Base-by-base conservation (phyloP, 2,113 vertebrate genomes). In the Hemicordylus capensis region DNA sequence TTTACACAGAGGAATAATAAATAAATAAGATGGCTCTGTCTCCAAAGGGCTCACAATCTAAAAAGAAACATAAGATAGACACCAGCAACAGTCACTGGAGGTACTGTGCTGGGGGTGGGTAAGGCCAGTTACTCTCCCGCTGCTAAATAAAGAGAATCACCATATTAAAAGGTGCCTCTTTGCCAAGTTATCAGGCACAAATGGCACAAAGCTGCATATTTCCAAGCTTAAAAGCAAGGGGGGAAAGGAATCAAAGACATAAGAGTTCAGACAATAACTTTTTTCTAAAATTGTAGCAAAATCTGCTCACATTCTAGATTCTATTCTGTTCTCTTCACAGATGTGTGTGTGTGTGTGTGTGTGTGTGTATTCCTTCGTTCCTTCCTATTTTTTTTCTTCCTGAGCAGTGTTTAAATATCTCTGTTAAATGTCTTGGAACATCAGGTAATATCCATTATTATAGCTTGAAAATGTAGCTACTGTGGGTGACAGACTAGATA, bases 371-470 rank as follows among this genome's bases (percentile, higher is more conserved):
- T n/a, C n/a, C n/a, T n/a, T n/a, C n/a, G n/a, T n/a, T n/a, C n/a
- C n/a, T n/a, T n/a, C n/a, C n/a, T n/a, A n/a, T n/a, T n/a, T 61
- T 19, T 31, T 54, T 28, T 26, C 37, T 58, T 83, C 28, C 28
- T 61, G 54, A 83, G 31, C 56, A 61, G 31, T 83, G 69, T 74
- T 73, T 89, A 87, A 88, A 89, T 67, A 44, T 5, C 87, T 83
- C 44, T 80, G 81, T 69, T 86, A 87, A 89, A 81, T 70, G 76
- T 20, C 78, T 90, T 81, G 34, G 1, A 83, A 90, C 37, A 59
- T 73, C 56, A 61, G 37, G 56, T 73, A 59, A 61, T 72, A 61
- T 73, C 39, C 28, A 12, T 63, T 59, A 82, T 34, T 73, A 26
- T n/a, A 73, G 26, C 28, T 28, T 39, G n/a, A 81, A 81, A 42